These are phyloP conservation scores for Acrocephalus scirpaceus DNA, from an alignment of 2,797 vertebrate species.

Conservation along the genomic window DNA sequence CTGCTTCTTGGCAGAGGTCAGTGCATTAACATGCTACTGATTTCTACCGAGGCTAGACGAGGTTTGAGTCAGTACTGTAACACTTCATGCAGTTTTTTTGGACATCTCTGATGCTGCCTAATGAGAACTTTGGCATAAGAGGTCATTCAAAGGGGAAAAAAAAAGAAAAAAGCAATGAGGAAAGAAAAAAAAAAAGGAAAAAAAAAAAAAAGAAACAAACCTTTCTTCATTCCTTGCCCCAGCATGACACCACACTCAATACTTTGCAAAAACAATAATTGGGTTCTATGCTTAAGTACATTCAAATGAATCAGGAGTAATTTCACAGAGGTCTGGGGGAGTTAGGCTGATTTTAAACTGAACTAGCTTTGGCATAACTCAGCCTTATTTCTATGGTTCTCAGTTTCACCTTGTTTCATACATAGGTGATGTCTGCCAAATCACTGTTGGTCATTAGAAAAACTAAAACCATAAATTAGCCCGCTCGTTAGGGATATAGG, in stretches of 20 bases:
- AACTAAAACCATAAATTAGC: constrained; percentile 17
- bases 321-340: not conserved
- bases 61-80: not conserved
- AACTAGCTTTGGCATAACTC: not conserved
- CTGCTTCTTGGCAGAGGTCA: not conserved
- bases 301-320: not conserved
- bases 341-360: not conserved
- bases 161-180: not conserved
- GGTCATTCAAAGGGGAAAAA: not conserved
- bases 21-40: not conserved
- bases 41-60: not conserved
- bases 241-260: not conserved
- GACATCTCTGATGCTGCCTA: not conserved
- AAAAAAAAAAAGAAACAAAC: not conserved
- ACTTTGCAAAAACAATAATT: not conserved
- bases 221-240: not conserved
- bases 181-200: not conserved
- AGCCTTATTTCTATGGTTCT: not conserved
- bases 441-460: not conserved
- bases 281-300: not conserved
- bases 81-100: not conserved
- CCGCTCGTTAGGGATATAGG: not conserved
- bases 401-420: not conserved
- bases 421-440: not conserved
- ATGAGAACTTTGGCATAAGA: not conserved